phyloP scores from a whole-genome alignment of 1,140 invertebrate species.

The Brachionus calyciflorus region DNA sequence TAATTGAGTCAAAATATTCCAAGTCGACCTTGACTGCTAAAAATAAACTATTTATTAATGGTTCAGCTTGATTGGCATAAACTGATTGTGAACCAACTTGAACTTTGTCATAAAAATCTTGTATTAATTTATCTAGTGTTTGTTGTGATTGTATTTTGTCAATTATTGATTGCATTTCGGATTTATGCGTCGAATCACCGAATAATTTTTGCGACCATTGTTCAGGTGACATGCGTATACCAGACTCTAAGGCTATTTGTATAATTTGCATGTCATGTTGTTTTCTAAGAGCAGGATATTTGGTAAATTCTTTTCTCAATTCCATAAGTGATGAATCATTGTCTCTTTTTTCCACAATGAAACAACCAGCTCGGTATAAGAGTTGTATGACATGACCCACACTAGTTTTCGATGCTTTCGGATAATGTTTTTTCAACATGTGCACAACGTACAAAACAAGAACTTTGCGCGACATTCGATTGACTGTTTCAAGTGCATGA shows the following conservation, averaged over 20 bases:
- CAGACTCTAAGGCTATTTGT: conserved; percentile 88
- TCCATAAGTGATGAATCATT: conserved; percentile 98
- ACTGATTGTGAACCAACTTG: not conserved
- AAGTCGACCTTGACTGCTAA: not conserved
- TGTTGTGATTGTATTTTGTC: conserved; percentile 61
- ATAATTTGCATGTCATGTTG: conserved; percentile 90
- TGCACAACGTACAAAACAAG: conserved; percentile 98
- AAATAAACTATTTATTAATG: not conserved
- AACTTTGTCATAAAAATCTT: conserved; percentile 44
- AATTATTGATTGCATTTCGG: conserved; percentile 98
- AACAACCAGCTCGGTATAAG: conserved; percentile 93
- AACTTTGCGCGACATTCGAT: conserved; percentile 91
- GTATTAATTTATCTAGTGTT: conserved; percentile 41
- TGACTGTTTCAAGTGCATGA: conserved; percentile 88
- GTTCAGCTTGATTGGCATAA: not conserved
- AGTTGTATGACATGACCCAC: conserved; percentile 98
- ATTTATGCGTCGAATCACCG: conserved; percentile 89
- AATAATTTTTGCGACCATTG: conserved; percentile 96
- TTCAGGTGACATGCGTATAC: conserved; percentile 89
- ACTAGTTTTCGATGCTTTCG: conserved; percentile 94
- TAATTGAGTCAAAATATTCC: not conserved
- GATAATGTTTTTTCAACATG: conserved; percentile 86
- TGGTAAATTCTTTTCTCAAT: conserved; percentile 92
- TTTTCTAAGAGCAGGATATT: conserved; percentile 82
- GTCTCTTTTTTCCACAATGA: conserved; percentile 94